Conservation (phyloP, 2,113 vertebrate genomes). For the Rattus norvegicus region DNA sequence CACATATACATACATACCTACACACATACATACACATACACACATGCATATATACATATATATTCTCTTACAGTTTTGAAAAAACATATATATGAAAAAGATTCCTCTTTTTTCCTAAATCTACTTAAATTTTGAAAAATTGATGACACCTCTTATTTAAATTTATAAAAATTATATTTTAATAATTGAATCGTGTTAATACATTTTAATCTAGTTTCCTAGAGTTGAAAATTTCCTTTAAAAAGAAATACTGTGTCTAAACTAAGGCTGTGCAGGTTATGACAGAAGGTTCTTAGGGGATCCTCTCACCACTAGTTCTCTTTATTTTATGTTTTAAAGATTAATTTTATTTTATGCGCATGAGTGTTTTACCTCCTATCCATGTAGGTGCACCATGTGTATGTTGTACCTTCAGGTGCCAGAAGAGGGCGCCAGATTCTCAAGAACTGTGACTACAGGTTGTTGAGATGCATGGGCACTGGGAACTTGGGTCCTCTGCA, state of each 20-base stretch:
- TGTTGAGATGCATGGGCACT: too few relatives aligned
- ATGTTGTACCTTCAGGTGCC: background rate
- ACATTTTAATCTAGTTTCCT: slow-evolving; percentile 56
- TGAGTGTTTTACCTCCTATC: background rate
- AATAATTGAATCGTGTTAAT: background rate
- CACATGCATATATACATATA: too few relatives aligned
- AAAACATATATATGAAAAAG: background rate
- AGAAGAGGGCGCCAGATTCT: background rate
- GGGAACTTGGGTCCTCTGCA: background rate
- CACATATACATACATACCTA: too few relatives aligned
- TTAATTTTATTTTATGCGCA: background rate
- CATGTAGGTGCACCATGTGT: background rate
- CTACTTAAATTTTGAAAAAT: slow-evolving; percentile 63
- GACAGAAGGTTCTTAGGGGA: slow-evolving; percentile 18
- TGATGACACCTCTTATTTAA: slow-evolving; percentile 42
- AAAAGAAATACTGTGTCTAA: slow-evolving; percentile 22
- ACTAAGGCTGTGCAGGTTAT: slow-evolving; percentile 24
- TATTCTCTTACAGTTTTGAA: background rate
- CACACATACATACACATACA: too few relatives aligned
- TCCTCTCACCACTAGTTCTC: background rate
- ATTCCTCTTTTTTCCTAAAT: slow-evolving; percentile 13
- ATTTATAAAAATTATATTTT: slow-evolving; percentile 42
- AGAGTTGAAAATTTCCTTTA: slow-evolving; percentile 21
- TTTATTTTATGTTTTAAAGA: background rate
- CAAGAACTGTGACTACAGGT: too few relatives aligned